Percentiles rank a stretch among this genome's conserved stretches.
Conservation (phyloP, 53 echinoderm and acorn worm genomes). For the Zoroaster sp. region DNA sequence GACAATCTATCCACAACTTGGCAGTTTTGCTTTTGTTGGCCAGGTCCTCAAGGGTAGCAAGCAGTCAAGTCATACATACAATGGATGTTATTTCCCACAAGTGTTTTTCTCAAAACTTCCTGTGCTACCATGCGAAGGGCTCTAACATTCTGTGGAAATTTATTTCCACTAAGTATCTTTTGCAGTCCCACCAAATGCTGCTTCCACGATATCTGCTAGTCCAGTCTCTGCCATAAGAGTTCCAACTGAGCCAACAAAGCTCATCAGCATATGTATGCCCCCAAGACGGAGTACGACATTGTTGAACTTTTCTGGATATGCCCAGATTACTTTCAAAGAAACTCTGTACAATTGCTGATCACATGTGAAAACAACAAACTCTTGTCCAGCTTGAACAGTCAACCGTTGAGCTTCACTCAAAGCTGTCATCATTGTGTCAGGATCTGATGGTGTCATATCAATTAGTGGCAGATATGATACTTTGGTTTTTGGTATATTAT, state of each 20-base stretch:
- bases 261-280: conserved; percentile 75
- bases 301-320: conserved; percentile 39
- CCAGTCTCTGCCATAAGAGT: conserved; percentile 67
- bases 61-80: conserved; percentile 32
- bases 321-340: conserved; percentile 16
- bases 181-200: conserved; percentile 59
- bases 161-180: conserved; percentile 64
- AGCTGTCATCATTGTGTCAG: conserved; percentile 63
- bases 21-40: conserved; percentile 45
- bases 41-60: conserved; percentile 34
- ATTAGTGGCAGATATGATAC: conserved; percentile 59
- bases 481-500: conserved; percentile 40
- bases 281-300: conserved; percentile 42
- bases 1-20: conserved; percentile 50
- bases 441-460: conserved; percentile 56
- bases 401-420: conserved; percentile 21
- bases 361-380: conserved; percentile 9
- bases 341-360: conserved; percentile 64
- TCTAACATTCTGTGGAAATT: conserved; percentile 57
- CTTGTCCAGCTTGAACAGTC: conserved; percentile 24
- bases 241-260: conserved; percentile 69
- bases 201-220: conserved; percentile 46
- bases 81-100: conserved; percentile 8
- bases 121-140: conserved; percentile 63
- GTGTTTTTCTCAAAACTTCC: conserved; percentile 28